These are phyloP conservation scores for Plecturocebus donacophilus DNA, from an alignment of 2,113 vertebrate species.

Conservation along the genomic window DNA sequence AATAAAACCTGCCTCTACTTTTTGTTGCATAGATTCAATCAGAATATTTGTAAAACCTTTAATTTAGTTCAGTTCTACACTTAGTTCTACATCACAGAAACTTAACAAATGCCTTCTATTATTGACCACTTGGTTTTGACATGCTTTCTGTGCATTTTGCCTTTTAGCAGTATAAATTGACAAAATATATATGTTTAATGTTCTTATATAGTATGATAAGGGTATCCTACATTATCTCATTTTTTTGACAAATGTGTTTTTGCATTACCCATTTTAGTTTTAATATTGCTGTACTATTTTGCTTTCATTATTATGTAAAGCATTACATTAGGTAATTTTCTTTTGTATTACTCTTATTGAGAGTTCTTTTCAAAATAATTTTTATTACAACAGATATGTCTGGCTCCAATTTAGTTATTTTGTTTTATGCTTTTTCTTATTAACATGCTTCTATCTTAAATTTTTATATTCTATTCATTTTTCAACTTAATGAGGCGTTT, in stretches of 20 bases:
- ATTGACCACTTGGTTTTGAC: not conserved
- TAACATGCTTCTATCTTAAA: not conserved
- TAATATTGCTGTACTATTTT: not conserved
- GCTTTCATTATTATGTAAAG: not conserved
- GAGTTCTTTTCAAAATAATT: not conserved
- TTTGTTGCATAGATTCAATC: not conserved
- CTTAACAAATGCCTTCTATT: not conserved
- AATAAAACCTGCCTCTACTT: not conserved
- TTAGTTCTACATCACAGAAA: not conserved
- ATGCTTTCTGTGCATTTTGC: not conserved
- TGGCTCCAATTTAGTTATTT: not conserved
- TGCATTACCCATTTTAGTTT: not conserved
- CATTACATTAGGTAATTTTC: not conserved
- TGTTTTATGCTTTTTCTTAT: not conserved
- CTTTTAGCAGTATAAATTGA: not conserved
- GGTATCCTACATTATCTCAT: not conserved
- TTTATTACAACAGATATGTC: not conserved
- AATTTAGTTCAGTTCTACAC: not conserved
- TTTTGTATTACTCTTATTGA: not conserved
- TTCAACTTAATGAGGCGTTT: not conserved
- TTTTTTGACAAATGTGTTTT: not conserved
- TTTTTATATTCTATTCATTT: not conserved
- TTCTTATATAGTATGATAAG: not conserved
- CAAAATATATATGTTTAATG: not conserved
- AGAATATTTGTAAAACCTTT: not conserved